Conservation (phyloP, 2,113 vertebrate genomes). For the Scomber japonicus region DNA sequence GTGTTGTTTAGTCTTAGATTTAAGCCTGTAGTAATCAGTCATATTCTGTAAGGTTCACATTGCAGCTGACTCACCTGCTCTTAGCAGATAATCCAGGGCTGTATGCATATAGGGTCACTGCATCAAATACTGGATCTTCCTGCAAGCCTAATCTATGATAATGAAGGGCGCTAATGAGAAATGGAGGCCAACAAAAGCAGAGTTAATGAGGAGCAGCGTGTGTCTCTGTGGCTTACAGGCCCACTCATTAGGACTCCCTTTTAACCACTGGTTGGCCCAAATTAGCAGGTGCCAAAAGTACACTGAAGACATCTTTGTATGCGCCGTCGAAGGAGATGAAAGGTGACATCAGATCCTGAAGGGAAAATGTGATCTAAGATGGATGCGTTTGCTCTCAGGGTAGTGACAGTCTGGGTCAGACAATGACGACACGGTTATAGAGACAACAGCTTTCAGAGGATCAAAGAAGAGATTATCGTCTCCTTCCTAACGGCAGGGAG, state of each 20-base stretch:
- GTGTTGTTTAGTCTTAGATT: neutral
- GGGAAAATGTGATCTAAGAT: constrained; percentile 16
- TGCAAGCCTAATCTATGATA: constrained; percentile 10
- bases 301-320: constrained; percentile 8
- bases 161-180: constrained; percentile 50
- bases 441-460: constrained; percentile 21
- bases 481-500: neutral
- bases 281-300: constrained; percentile 31
- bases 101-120: neutral
- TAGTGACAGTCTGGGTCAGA: neutral
- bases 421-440: neutral
- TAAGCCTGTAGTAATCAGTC: neutral
- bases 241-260: constrained; percentile 39
- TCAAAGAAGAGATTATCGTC: constrained; percentile 4
- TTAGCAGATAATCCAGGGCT: neutral
- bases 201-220: constrained; percentile 52
- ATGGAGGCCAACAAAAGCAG: constrained; percentile 48
- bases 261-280: constrained; percentile 31
- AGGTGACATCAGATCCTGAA: constrained; percentile 34
- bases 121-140: constrained; percentile 6
- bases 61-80: constrained; percentile 18
- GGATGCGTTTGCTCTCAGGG: constrained; percentile 20
- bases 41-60: neutral
- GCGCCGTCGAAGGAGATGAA: constrained; percentile 42
- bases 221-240: constrained; percentile 6